Evolutionary conservation across 2,888 invertebrate genomes (phyloP), one percentile per base, ranked within the genome.

Genomic region (Podotricha telesiphe): DNA sequence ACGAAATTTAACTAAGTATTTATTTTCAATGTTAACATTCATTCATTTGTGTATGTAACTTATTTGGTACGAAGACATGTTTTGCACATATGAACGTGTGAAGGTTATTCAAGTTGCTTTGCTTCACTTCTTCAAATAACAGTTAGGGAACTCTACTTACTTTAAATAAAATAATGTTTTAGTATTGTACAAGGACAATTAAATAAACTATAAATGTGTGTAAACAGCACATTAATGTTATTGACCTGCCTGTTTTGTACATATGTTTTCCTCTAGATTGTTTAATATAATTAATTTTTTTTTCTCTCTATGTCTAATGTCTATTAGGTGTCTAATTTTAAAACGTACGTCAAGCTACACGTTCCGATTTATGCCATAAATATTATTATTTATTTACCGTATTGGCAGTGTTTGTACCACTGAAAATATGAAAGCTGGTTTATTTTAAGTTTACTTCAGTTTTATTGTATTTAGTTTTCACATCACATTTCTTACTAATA

Each of bases 61-160:
- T 1, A 45, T 15, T 40, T 50, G 50, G 34, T 53, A 58, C 56
- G 58, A 28, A 53, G 63, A 59, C 40, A 28, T 66, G 47, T 62
- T 47, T 47, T 45, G 28, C 20, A 28, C 47, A 45, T 47, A 40
- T 75, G 77, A 62, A 68, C 69, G 75, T 76, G 72, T 77, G 74
- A 74, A 65, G 70, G 77, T 77, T 68, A 61, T 58, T 59, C n/a
- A 55, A 40, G 42, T 17, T 53, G 37, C 8, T 20, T 37, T 34
- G 11, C 34, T 13, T 55, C 34, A n/a, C n/a, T n/a, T n/a, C 11
- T 10, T 37, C 17, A 34, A 19, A 11, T 5, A 28, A 34, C 2
- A 34, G 5, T 28, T 53, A 28, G 28, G 22, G 15, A 28, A 51
- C 8, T 51, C 3, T 34, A 6, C 17, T 17, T n/a, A n/a, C n/a